phyloP scores from a whole-genome alignment of 53 echinoderm and acorn worm species.

The Patiria pectinifera region DNA sequence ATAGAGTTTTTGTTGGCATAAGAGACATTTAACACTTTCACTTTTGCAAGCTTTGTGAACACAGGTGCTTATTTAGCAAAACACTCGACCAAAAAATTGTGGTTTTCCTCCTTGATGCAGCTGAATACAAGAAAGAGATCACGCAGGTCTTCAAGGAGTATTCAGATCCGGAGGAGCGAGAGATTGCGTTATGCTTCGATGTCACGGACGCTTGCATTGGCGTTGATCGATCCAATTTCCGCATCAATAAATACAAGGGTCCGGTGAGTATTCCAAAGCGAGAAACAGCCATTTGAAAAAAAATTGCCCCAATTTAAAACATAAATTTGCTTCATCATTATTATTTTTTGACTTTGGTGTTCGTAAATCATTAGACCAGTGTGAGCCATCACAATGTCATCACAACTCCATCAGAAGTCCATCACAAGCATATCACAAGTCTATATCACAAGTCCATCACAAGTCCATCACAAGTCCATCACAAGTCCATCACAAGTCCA shows the following conservation, averaged over 20 bases:
- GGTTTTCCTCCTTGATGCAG: constrained; percentile 49
- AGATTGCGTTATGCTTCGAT: constrained; percentile 75
- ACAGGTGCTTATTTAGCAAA: too few relatives aligned
- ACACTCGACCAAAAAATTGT: neutral
- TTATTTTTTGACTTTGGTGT: too few relatives aligned
- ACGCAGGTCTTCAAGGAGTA: constrained; percentile 70
- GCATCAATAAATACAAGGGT: constrained; percentile 95
- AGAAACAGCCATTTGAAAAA: neutral
- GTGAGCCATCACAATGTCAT: too few relatives aligned
- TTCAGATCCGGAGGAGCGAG: constrained; percentile 53
- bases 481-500: too few relatives aligned
- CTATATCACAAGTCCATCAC: too few relatives aligned
- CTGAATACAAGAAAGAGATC: constrained; percentile 77
- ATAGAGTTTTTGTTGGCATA: too few relatives aligned
- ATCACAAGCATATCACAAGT: too few relatives aligned
- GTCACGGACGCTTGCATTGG: constrained; percentile 85
- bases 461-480: too few relatives aligned
- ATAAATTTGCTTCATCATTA: too few relatives aligned
- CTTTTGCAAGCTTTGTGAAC: neutral
- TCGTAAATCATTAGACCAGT: too few relatives aligned
- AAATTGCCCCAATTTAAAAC: too few relatives aligned
- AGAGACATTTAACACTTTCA: neutral
- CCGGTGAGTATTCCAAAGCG: constrained; percentile 74
- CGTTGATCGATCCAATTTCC: constrained; percentile 85
- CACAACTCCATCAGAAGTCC: too few relatives aligned